A percentile compares a stretch with the other conserved stretches of the same genome.
These are phyloP conservation scores for Neotoxoptera formosana DNA, from an alignment of 1,140 invertebrate species.

Conservation along the genomic window DNA sequence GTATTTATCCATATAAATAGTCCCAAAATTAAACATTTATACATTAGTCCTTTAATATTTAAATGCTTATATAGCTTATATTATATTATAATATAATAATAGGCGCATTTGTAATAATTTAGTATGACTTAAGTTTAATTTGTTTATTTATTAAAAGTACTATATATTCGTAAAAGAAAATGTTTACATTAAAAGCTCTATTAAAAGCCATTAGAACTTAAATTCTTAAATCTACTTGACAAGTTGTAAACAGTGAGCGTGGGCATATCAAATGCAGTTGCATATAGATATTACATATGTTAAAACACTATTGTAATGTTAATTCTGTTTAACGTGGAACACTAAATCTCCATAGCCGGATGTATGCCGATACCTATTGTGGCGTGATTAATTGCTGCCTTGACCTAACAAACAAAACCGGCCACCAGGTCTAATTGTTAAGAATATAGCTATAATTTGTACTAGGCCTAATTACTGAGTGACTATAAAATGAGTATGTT, in stretches of 20 bases:
- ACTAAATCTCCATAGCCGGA: constrained; percentile 52
- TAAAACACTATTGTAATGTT: constrained; percentile 51
- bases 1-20: too few relatives aligned
- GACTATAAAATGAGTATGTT: neutral
- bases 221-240: neutral
- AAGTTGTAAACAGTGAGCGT: constrained; percentile 40
- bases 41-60: neutral
- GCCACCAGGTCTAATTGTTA: constrained; percentile 43
- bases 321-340: constrained; percentile 40
- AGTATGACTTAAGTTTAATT: neutral
- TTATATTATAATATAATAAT: neutral
- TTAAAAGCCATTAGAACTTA: neutral
- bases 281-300: neutral
- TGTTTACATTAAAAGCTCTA: neutral
- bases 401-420: constrained; percentile 53
- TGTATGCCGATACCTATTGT: constrained; percentile 53
- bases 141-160: neutral
- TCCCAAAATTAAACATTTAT: neutral
- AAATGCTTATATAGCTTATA: neutral
- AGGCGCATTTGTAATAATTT: neutral
- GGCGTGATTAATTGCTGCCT: constrained; percentile 49
- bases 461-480: constrained; percentile 37
- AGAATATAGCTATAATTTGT: constrained; percentile 51
- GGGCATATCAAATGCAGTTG: constrained; percentile 11
- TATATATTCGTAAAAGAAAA: neutral